Conservation (phyloP, 2,797 vertebrate genomes). For the Manis javanica region DNA sequence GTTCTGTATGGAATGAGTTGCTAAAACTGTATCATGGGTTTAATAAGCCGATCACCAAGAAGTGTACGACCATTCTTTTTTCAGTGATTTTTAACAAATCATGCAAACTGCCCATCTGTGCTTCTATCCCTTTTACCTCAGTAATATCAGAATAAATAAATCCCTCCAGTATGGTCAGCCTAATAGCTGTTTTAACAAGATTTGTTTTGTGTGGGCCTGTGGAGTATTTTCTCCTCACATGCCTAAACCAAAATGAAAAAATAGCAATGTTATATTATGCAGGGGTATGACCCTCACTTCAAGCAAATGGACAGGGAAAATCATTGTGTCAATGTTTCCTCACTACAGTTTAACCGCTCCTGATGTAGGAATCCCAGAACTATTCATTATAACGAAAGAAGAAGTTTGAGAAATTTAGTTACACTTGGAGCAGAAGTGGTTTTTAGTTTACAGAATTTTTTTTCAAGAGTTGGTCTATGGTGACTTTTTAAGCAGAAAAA, state of each 20-base stretch:
- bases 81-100: neutral
- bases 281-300: neutral
- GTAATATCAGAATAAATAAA: neutral
- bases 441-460: constrained; percentile 39
- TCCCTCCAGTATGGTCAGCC: neutral
- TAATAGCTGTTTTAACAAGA: neutral
- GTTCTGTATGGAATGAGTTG: neutral
- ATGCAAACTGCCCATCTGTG: neutral
- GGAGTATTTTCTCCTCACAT: neutral
- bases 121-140: neutral
- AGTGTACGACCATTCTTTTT: neutral
- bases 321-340: neutral
- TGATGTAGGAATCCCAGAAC: neutral
- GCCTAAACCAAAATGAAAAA: neutral
- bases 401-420: constrained; percentile 58
- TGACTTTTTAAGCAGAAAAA: neutral
- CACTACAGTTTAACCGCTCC: neutral
- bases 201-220: neutral
- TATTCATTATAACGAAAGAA: constrained; percentile 76
- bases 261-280: neutral
- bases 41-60: neutral
- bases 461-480: neutral
- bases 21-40: constrained; percentile 7
- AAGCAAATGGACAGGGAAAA: neutral
- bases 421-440: constrained; percentile 69